phyloP scores from a whole-genome alignment of 2,888 invertebrate genomes.

The Phyllotreta cruciferae region DNA sequence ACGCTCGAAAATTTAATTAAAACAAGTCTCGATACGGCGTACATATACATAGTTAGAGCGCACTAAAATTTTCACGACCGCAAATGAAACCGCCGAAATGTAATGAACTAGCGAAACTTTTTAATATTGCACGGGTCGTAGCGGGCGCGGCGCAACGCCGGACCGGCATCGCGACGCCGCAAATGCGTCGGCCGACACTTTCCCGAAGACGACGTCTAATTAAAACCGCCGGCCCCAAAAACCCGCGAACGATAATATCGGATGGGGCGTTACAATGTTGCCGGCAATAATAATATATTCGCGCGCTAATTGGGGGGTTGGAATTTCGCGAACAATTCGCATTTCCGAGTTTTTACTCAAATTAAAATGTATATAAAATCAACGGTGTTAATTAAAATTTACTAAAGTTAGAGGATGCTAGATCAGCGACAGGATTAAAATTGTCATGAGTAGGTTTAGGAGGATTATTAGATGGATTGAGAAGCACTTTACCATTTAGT shows the following conservation, averaged over 20 bases:
- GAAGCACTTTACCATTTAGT: no score
- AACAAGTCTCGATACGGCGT: constrained; percentile 14
- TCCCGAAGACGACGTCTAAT: constrained; percentile 21
- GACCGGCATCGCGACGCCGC: neutral
- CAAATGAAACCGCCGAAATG: constrained; percentile 21
- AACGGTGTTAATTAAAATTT: no score
- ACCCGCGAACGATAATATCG: neutral
- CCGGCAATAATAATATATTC: no score
- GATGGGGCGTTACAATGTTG: no score
- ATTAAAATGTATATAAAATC: no score
- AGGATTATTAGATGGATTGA: no score
- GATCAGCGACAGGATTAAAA: no score
- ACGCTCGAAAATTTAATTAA: constrained; percentile 17
- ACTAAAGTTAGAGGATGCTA: no score
- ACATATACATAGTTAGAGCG: neutral
- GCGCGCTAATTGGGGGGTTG: no score
- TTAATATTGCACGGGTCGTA: constrained; percentile 17
- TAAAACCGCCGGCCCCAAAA: constrained; percentile 8
- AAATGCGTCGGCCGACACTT: constrained; percentile 15
- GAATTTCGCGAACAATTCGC: no score
- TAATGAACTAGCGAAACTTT: constrained; percentile 25
- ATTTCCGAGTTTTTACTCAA: no score
- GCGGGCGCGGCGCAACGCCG: neutral
- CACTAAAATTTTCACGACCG: constrained; percentile 21
- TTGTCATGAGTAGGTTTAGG: no score